These are phyloP conservation scores for Geococcyx californianus DNA, from an alignment of 2,113 vertebrate genomes.

Conservation along the genomic window DNA sequence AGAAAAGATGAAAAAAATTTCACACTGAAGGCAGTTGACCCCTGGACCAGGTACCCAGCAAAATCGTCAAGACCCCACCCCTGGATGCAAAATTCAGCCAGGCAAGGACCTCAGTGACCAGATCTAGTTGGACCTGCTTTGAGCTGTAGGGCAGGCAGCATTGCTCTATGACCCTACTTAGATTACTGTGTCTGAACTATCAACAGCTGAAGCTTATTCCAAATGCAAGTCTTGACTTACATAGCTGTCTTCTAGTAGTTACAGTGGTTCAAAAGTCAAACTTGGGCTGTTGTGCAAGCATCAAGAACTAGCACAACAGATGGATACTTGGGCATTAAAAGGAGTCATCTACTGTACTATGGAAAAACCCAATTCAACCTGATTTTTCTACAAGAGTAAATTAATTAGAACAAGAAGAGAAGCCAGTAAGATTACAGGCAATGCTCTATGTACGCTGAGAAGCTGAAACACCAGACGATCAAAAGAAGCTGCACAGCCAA, in stretches of 20 bases:
- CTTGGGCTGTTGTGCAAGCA: background rate
- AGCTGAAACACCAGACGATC: background rate
- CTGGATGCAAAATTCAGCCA: background rate
- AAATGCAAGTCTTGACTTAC: fast-evolving
- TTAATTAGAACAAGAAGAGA: background rate
- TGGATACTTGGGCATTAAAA: background rate
- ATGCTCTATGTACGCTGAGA: background rate
- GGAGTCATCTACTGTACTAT: background rate
- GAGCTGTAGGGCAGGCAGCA: fast-evolving
- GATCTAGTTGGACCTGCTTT: background rate
- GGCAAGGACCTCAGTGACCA: fast-evolving
- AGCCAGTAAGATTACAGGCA: background rate
- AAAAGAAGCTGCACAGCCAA: background rate
- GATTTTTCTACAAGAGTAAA: background rate
- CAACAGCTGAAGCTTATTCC: background rate
- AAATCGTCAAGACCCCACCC: background rate
- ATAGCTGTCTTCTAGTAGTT: background rate
- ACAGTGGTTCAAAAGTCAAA: background rate
- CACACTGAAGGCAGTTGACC: background rate
- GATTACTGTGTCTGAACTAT: fast-evolving
- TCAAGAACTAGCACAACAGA: background rate
- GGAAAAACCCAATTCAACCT: background rate
- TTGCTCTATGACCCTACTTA: background rate
- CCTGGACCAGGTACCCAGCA: background rate
- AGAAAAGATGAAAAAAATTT: background rate